Evolutionary conservation across 2,888 invertebrate species (phyloP).

Genomic region (Tetheella fluctuosa): DNA sequence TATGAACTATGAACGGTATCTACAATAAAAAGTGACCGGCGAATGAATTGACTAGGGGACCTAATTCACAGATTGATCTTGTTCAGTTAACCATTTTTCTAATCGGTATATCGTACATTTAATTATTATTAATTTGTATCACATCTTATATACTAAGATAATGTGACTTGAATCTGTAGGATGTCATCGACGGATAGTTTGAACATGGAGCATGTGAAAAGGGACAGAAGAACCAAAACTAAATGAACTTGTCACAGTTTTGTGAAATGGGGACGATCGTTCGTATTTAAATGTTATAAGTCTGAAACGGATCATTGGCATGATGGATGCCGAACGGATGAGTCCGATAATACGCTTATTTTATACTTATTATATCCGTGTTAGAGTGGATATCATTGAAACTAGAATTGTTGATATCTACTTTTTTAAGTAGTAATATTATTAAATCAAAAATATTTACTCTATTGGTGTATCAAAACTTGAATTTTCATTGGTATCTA

Average conservation of each 20-base stretch:
- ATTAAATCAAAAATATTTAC: slow-evolving; percentile 55
- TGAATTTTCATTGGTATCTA: slow-evolving; percentile 53
- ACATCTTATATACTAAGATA: background rate
- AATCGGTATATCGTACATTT: background rate
- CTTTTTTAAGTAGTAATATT: slow-evolving; percentile 70
- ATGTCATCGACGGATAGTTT: background rate
- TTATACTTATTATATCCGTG: slow-evolving; percentile 78
- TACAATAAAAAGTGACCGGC: slow-evolving; percentile 1
- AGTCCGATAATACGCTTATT: slow-evolving; percentile 83
- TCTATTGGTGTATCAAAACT: slow-evolving; percentile 54
- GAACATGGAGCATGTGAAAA: background rate
- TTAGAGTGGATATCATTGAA: slow-evolving; percentile 72
- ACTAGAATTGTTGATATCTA: slow-evolving; percentile 74
- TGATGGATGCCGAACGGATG: slow-evolving; percentile 63
- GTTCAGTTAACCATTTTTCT: background rate
- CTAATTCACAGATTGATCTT: slow-evolving; percentile 2
- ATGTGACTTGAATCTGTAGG: background rate
- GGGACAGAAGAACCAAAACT: background rate
- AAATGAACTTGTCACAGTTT: slow-evolving; percentile 22
- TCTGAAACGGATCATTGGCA: slow-evolving; percentile 79
- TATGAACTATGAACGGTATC: slow-evolving; percentile 16
- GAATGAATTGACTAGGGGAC: slow-evolving; percentile 1
- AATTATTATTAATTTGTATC: background rate
- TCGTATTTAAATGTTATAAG: slow-evolving; percentile 68
- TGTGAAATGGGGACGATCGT: slow-evolving; percentile 24